phyloP scores from a whole-genome alignment of 2,888 invertebrate genomes.

The Andrena praecox region DNA sequence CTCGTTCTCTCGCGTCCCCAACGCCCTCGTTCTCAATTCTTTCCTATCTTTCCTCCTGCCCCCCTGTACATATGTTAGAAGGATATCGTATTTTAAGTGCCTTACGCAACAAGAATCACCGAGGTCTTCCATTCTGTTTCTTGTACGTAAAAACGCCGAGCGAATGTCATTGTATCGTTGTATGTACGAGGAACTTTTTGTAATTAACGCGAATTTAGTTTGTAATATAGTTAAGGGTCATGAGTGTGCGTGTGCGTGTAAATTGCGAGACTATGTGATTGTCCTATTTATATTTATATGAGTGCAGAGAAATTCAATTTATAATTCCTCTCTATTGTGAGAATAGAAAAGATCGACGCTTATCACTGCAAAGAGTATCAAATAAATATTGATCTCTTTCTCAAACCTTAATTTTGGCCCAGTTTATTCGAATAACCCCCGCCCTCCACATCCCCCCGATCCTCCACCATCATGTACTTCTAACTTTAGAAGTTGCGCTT shows the following conservation, averaged over 20 bases:
- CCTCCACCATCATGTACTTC: neutral
- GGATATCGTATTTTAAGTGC: slow-evolving; percentile 81
- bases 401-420: slow-evolving; percentile 70
- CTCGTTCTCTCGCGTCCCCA: slow-evolving; percentile 6
- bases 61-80: slow-evolving; percentile 71
- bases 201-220: slow-evolving; percentile 67
- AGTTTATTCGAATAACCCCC: slow-evolving; percentile 52
- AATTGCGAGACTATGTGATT: slow-evolving; percentile 51
- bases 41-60: slow-evolving; percentile 17
- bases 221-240: slow-evolving; percentile 60
- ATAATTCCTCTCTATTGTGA: slow-evolving; percentile 82
- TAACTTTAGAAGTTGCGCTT: too few relatives aligned
- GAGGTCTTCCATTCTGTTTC: slow-evolving; percentile 84
- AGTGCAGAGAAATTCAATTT: slow-evolving; percentile 76
- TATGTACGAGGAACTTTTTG: slow-evolving; percentile 63
- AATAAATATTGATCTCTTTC: slow-evolving; percentile 85
- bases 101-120: slow-evolving; percentile 85
- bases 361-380: slow-evolving; percentile 83
- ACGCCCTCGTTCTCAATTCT: slow-evolving; percentile 11
- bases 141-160: slow-evolving; percentile 75
- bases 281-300: slow-evolving; percentile 75
- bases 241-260: slow-evolving; percentile 23
- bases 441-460: neutral
- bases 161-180: slow-evolving; percentile 64
- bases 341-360: slow-evolving; percentile 83